Percentiles rank a stretch among this genome's conserved stretches.
phyloP scores from a whole-genome alignment of 1,140 invertebrate species.

The Conopomorpha cramerella region DNA sequence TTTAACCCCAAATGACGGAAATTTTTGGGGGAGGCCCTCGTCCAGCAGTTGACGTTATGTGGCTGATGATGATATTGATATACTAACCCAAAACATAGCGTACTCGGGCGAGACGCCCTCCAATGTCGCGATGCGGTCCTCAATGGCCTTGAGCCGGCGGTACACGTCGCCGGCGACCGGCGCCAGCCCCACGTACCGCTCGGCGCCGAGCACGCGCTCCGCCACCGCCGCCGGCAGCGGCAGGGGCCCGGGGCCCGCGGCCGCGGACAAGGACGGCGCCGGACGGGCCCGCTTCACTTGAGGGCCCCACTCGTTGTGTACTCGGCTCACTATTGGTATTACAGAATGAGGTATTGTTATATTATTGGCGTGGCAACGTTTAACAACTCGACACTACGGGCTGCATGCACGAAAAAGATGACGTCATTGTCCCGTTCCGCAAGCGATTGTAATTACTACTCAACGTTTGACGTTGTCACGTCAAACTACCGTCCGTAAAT shows the following conservation, averaged over 20 bases:
- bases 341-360: no score
- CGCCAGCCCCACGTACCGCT: slow-evolving; percentile 34
- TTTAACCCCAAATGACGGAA: no score
- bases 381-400: no score
- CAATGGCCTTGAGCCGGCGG: slow-evolving; percentile 67
- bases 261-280: not conserved
- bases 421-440: no score
- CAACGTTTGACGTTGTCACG: no score
- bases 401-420: no score
- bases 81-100: slow-evolving; percentile 66
- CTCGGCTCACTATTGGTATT: slow-evolving; percentile 30
- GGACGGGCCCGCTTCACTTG: slow-evolving; percentile 15
- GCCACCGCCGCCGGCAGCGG: slow-evolving; percentile 21
- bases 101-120: slow-evolving; percentile 75
- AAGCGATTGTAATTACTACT: no score
- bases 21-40: no score
- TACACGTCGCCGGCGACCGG: slow-evolving; percentile 67
- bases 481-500: no score
- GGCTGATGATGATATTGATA: no score
- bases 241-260: not conserved
- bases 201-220: slow-evolving; percentile 23
- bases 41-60: no score
- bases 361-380: no score
- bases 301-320: slow-evolving; percentile 48
- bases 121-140: slow-evolving; percentile 68